A percentile compares a stretch with the other conserved stretches of the same genome.
Conservation (phyloP, 2,113 vertebrate genomes). For the Callospermophilus lateralis region DNA sequence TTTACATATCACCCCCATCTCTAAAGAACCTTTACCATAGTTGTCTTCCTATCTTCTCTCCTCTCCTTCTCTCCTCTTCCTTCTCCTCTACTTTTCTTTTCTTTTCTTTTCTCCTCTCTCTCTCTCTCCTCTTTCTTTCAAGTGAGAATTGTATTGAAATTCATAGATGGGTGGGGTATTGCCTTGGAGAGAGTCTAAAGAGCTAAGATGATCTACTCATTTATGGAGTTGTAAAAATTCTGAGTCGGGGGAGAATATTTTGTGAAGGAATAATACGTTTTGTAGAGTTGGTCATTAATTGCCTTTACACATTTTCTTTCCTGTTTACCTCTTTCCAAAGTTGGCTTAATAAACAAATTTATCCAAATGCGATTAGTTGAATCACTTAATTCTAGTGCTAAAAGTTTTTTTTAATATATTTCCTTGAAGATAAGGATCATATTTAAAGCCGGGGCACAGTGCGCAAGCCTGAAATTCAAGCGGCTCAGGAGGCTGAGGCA, state of each 20-base stretch:
- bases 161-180: not conserved
- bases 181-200: not conserved
- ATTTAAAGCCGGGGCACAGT: too few relatives aligned
- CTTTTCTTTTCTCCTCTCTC: too few relatives aligned
- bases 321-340: not conserved
- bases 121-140: not conserved
- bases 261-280: not conserved
- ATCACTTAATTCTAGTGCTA: conserved; percentile 28
- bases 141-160: not conserved
- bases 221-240: conserved; percentile 17
- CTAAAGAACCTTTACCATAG: not conserved
- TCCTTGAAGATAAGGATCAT: not conserved
- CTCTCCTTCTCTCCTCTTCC: too few relatives aligned
- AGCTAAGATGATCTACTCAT: not conserved
- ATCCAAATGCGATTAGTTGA: not conserved
- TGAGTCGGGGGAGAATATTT: not conserved
- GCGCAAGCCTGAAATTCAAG: too few relatives aligned
- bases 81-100: not conserved
- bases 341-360: conserved; percentile 7
- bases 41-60: not conserved
- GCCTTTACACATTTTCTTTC: not conserved
- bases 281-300: not conserved
- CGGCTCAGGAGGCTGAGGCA: too few relatives aligned
- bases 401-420: conserved; percentile 20
- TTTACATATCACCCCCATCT: not conserved